A percentile compares a stretch with the other conserved stretches of the same genome.
Conservation (phyloP, 1,140 invertebrate genomes). For the Lithobius niger region DNA sequence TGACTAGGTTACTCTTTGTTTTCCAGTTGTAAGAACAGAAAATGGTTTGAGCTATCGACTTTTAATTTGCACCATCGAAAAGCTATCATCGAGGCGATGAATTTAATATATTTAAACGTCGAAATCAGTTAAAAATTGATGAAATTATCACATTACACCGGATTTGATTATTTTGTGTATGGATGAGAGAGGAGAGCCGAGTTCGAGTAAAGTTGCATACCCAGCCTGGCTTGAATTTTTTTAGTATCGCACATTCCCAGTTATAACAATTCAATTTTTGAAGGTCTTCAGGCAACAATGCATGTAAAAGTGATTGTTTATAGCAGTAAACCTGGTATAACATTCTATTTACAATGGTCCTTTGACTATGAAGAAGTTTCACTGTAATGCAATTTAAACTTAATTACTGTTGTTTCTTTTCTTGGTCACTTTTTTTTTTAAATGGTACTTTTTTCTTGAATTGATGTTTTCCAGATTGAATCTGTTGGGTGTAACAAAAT, state of each 20-base stretch:
- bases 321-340: background rate
- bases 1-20: too few relatives aligned
- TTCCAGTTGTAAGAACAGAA: too few relatives aligned
- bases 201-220: background rate
- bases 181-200: too few relatives aligned
- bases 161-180: too few relatives aligned
- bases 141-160: too few relatives aligned
- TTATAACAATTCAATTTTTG: background rate
- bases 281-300: background rate
- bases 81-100: too few relatives aligned
- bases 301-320: background rate
- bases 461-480: background rate
- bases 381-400: background rate
- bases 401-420: background rate
- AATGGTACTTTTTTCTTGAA: background rate
- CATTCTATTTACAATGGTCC: background rate
- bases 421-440: background rate
- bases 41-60: too few relatives aligned
- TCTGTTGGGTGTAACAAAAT: background rate
- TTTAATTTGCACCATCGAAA: too few relatives aligned
- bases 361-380: background rate
- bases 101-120: too few relatives aligned
- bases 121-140: too few relatives aligned
- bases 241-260: background rate
- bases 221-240: background rate